phyloP scores from a whole-genome alignment of 2,113 vertebrate genomes.

The Cottus gobio region DNA sequence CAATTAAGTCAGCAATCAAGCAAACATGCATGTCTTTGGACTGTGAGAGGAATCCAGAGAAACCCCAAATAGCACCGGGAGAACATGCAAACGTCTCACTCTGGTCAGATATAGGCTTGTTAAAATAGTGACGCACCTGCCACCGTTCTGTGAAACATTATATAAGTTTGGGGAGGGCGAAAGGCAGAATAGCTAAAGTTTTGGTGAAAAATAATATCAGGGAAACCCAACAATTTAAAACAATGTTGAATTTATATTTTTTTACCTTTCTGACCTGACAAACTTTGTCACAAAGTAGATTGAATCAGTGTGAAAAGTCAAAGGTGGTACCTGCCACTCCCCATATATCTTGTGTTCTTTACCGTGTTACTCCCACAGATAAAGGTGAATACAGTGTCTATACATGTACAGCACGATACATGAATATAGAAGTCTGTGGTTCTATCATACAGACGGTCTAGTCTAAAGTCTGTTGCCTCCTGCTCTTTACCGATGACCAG shows the following conservation, averaged over 20 bases:
- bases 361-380: neutral
- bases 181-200: neutral
- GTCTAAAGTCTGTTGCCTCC: constrained; percentile 75
- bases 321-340: neutral
- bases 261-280: neutral
- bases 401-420: constrained; percentile 2
- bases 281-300: neutral
- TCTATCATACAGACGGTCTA: constrained; percentile 57
- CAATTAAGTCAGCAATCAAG: neutral
- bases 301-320: constrained; percentile 8
- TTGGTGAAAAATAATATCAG: neutral
- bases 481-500: constrained; percentile 84
- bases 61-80: neutral
- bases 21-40: neutral
- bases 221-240: neutral
- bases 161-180: neutral
- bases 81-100: neutral
- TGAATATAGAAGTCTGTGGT: neutral
- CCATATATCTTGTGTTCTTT: neutral
- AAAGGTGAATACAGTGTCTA: neutral
- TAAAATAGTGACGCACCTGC: neutral
- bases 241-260: neutral
- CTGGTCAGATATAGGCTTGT: neutral
- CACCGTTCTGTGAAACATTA: neutral
- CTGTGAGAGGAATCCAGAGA: neutral